These are phyloP conservation scores for Oxygymnocypris stewartii DNA, from an alignment of 2,113 vertebrate genomes.

Conservation along the genomic window DNA sequence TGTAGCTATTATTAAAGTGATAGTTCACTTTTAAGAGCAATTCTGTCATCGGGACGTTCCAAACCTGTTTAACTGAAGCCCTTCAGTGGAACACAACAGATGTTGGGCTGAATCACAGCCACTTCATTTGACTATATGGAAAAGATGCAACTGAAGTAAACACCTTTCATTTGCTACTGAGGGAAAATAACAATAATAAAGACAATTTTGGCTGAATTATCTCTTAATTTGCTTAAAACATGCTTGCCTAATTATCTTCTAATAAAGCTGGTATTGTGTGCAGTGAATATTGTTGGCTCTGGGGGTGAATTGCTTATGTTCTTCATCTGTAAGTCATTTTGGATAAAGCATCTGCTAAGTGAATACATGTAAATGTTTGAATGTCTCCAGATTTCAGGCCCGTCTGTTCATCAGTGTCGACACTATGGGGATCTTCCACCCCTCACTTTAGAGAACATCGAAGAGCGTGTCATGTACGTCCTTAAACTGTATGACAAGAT, in stretches of 20 bases:
- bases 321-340: not conserved
- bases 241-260: not conserved
- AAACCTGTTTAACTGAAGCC: not conserved
- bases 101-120: not conserved
- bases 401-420: conserved; percentile 66
- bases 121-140: not conserved
- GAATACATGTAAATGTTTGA: not conserved
- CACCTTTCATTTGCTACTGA: no score
- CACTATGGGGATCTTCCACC: conserved; percentile 82
- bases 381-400: conserved; percentile 66
- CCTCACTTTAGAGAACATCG: conserved; percentile 83
- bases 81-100: not conserved
- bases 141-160: not conserved
- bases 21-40: not conserved
- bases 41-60: not conserved
- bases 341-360: not conserved
- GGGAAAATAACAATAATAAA: no score
- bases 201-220: not conserved
- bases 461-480: conserved; percentile 89
- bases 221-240: not conserved
- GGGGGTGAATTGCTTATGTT: not conserved
- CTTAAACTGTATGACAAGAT: conserved; percentile 96
- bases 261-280: not conserved
- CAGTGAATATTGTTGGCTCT: not conserved
- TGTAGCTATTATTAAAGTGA: not conserved